Conservation (phyloP, 2,888 invertebrate species). For the Mystacides longicornis region DNA sequence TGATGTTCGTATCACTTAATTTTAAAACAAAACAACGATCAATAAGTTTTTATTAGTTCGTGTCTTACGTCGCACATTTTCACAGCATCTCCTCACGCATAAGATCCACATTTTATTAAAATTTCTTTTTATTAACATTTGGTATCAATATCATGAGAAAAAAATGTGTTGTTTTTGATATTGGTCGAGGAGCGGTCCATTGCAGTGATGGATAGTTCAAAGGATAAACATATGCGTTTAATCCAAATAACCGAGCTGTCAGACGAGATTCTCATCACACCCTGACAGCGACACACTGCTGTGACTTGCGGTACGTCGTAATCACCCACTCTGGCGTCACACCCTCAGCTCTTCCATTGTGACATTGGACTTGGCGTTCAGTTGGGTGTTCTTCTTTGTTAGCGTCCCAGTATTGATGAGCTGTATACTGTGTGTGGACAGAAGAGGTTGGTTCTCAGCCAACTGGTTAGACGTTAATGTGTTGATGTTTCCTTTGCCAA, state of each 20-base stretch:
- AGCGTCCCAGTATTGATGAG: slow-evolving; percentile 70
- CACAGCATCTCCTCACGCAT: too few species aligned
- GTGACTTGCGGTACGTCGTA: slow-evolving; percentile 50
- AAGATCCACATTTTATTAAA: too few species aligned
- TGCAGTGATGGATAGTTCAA: not conserved
- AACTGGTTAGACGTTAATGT: slow-evolving; percentile 51
- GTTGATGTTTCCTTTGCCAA: slow-evolving; percentile 54
- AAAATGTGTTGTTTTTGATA: too few species aligned
- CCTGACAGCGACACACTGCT: slow-evolving; percentile 37
- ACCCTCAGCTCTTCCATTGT: slow-evolving; percentile 78
- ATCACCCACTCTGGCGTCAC: slow-evolving; percentile 64
- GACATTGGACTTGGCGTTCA: slow-evolving; percentile 53
- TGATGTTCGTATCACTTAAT: too few species aligned
- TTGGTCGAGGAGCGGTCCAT: not conserved
- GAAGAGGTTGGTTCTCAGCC: slow-evolving; percentile 59
- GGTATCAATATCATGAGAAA: too few species aligned
- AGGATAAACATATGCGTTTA: slow-evolving; percentile 7
- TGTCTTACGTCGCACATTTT: not conserved
- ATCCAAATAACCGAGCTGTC: slow-evolving; percentile 22
- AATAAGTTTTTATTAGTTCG: not conserved
- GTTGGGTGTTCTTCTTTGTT: slow-evolving; percentile 66
- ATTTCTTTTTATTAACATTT: not conserved
- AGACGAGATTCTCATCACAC: slow-evolving; percentile 26
- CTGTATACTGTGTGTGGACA: slow-evolving; percentile 70
- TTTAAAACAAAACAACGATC: too few species aligned